Evolutionary conservation across 2,113 vertebrate species (phyloP).

Genomic region (Mormyrus iriodes): DNA sequence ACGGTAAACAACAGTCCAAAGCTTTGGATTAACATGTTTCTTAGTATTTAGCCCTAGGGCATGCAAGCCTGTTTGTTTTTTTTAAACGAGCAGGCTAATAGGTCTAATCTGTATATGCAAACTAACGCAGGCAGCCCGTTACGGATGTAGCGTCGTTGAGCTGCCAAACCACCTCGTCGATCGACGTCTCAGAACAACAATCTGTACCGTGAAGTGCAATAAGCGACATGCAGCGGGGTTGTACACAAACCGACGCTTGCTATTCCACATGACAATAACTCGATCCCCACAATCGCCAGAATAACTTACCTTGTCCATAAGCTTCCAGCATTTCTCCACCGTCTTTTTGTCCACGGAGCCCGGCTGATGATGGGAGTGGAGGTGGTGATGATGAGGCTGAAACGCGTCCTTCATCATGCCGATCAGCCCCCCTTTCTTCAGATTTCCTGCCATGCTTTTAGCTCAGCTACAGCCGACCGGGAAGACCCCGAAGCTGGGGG

Average conservation of each 20-base stretch:
- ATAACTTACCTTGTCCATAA: constrained; percentile 88
- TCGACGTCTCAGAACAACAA: not conserved
- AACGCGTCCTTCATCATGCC: constrained; percentile 97
- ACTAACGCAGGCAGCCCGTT: not conserved
- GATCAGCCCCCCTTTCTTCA: constrained; percentile 86
- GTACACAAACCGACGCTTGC: not conserved
- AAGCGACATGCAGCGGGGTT: not conserved
- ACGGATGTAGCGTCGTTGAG: not conserved
- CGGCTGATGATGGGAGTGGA: constrained; percentile 84
- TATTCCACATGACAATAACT: not conserved
- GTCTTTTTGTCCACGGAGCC: constrained; percentile 92
- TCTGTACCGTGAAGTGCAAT: not conserved
- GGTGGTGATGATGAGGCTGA: constrained; percentile 89
- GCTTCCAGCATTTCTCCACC: constrained; percentile 97
- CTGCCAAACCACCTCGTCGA: not conserved
- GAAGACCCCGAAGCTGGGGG: constrained; percentile 38
- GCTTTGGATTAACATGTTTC: not conserved
- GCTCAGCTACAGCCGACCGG: constrained; percentile 44
- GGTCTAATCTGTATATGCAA: not conserved
- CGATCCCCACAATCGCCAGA: not conserved
- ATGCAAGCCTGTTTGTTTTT: not conserved
- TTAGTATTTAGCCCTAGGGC: not conserved
- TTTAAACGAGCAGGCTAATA: not conserved
- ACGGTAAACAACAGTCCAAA: not conserved
- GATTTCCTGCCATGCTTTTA: constrained; percentile 72